Base-by-base conservation (phyloP, 2,797 vertebrate genomes). In the Chelon labrosus region DNA sequence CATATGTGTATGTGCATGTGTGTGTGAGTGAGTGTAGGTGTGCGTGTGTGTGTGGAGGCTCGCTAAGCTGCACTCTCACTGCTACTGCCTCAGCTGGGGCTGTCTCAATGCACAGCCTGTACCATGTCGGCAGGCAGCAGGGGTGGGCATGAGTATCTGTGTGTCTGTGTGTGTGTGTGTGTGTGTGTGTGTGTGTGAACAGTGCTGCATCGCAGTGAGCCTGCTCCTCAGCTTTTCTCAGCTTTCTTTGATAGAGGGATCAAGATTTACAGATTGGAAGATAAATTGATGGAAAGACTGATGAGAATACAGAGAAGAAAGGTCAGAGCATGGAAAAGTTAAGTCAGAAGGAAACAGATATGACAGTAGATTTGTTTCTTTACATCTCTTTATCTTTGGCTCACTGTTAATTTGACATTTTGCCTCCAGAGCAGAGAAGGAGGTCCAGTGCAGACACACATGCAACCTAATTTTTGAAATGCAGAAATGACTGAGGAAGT, bases 21-120 rank as follows among this genome's bases (percentile, higher is more conserved):
- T 77, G 80, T 65, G 85, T 66, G 80, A 59, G 80, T 77, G 85
- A 35, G 79, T 75, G 82, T 73, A 63, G 61, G 86, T 80, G 80
- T 82, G 81, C 56, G 50, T 75, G 85, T 82, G 84, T 89, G 89
- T 89, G 89, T 75, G 86, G 90, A 92, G 93, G 93, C 91, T 93
- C 80, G 93, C 92, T 85, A 88, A 94, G 88, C 94, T 85, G 92
- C 86, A 94, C 95, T 93, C 85, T 89, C 94, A 94, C 93, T 88
- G 95, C 85, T 92, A 88, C 94, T 92, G 86, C 90, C 88, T 90
- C 87, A 87, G 89, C 89, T 85, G 88, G 88, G 86, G 89, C 79
- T 87, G 84, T 87, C 89, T 93, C 88, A 86, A 85, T 87, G 94
- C 92, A 95, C 96, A 96, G 97, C 96, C 95, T 92, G 96, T 96